phyloP scores from a whole-genome alignment of 2,888 invertebrate species.

The Amphipoea oculea region DNA sequence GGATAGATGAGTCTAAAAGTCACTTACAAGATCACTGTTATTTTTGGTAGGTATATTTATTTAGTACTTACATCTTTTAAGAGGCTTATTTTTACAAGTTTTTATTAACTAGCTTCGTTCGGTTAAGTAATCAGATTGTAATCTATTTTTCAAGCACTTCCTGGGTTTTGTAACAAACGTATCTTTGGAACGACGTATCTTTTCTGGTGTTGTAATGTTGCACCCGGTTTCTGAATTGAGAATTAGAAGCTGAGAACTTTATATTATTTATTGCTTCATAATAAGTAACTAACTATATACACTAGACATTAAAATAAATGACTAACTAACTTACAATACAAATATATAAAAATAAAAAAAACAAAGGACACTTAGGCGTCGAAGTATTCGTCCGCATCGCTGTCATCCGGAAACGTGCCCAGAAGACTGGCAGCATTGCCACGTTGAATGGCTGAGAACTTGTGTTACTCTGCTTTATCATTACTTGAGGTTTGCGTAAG shows the following conservation, averaged over 20 bases:
- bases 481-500: neutral
- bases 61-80: neutral
- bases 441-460: no score
- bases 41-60: neutral
- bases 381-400: no score
- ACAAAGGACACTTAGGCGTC: no score
- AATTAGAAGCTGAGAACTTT: neutral
- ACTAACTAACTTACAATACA: no score
- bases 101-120: neutral
- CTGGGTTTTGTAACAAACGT: slow-evolving; percentile 13
- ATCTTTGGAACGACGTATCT: neutral
- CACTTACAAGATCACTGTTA: neutral
- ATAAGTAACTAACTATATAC: no score
- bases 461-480: neutral
- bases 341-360: no score
- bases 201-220: neutral
- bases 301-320: no score
- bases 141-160: neutral
- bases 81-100: neutral
- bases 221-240: neutral
- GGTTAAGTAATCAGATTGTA: neutral
- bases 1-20: neutral
- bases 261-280: no score
- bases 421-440: no score
- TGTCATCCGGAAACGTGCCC: no score